Evolutionary conservation across 1,140 invertebrate genomes (phyloP).

Genomic region (Scaptomyza hsui): DNA sequence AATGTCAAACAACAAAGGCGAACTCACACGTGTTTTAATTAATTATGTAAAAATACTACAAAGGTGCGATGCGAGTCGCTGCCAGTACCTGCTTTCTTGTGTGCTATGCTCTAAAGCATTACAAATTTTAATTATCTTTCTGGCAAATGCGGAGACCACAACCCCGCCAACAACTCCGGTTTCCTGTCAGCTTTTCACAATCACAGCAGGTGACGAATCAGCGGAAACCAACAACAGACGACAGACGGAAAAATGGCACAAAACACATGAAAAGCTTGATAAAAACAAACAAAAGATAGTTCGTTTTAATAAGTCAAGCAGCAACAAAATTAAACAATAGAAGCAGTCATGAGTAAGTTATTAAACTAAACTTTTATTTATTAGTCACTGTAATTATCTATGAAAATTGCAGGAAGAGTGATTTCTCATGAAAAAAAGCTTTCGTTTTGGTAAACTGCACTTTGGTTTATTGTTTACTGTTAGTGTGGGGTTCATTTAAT

Average conservation of each 20-base stretch:
- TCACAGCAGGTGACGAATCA: slow-evolving; percentile 40
- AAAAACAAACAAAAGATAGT: slow-evolving; percentile 32
- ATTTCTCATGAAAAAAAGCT: background rate
- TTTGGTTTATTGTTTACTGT: slow-evolving; percentile 44
- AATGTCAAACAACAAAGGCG: background rate
- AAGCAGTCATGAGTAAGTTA: slow-evolving; percentile 34
- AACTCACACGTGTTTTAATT: slow-evolving; percentile 24
- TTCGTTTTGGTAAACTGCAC: background rate
- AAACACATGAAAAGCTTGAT: slow-evolving; percentile 13
- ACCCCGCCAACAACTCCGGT: background rate
- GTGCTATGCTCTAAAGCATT: slow-evolving; percentile 7
- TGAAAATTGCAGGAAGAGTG: background rate
- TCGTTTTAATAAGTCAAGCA: slow-evolving; percentile 27
- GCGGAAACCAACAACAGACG: slow-evolving; percentile 37
- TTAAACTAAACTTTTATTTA: slow-evolving; percentile 3
- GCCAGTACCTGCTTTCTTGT: background rate
- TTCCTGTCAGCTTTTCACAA: slow-evolving; percentile 2
- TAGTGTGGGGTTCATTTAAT: slow-evolving; percentile 43
- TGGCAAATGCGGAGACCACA: slow-evolving; percentile 4
- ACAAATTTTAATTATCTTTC: slow-evolving; percentile 39
- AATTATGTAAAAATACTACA: slow-evolving; percentile 17
- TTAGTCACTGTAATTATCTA: background rate
- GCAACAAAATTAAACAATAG: slow-evolving; percentile 40
- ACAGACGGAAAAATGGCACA: background rate
- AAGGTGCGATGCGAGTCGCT: background rate